Evolutionary conservation across 2,888 invertebrate genomes (phyloP).

Genomic region (Scaptomyza parva): DNA sequence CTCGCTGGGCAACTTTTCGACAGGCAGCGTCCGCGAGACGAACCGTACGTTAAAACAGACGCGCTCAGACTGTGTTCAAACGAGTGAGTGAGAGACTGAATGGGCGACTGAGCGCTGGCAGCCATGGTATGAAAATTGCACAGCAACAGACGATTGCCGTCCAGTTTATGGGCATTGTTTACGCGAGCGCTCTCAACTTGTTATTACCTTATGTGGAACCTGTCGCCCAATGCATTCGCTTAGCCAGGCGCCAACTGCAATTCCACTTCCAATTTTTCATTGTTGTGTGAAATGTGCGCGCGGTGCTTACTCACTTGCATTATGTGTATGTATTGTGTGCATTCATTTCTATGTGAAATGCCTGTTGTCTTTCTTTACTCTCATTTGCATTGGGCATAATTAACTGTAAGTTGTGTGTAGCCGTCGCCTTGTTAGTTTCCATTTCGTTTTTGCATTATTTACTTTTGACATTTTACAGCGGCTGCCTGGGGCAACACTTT

Average conservation of each 20-base stretch:
- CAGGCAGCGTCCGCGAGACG: constrained; percentile 51
- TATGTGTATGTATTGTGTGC: background rate
- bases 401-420: constrained; percentile 22
- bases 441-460: constrained; percentile 35
- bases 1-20: constrained; percentile 44
- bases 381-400: constrained; percentile 51
- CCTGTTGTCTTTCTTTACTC: constrained; percentile 19
- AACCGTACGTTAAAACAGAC: constrained; percentile 63
- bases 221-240: constrained; percentile 33
- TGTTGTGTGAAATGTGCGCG: constrained; percentile 41
- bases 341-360: constrained; percentile 1
- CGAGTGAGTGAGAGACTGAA: constrained; percentile 39
- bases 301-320: constrained; percentile 42
- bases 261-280: constrained; percentile 32
- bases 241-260: constrained; percentile 46
- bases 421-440: constrained; percentile 24
- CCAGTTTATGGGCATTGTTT: constrained; percentile 74
- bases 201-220: constrained; percentile 64
- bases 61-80: constrained; percentile 48
- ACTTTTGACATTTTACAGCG: constrained; percentile 35
- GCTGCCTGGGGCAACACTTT: constrained; percentile 25
- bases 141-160: constrained; percentile 45
- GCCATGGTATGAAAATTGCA: constrained; percentile 61
- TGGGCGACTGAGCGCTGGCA: constrained; percentile 28
- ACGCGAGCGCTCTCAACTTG: constrained; percentile 52